phyloP scores from a whole-genome alignment of 2,888 invertebrate genomes.

The Electrophaes corylata region DNA sequence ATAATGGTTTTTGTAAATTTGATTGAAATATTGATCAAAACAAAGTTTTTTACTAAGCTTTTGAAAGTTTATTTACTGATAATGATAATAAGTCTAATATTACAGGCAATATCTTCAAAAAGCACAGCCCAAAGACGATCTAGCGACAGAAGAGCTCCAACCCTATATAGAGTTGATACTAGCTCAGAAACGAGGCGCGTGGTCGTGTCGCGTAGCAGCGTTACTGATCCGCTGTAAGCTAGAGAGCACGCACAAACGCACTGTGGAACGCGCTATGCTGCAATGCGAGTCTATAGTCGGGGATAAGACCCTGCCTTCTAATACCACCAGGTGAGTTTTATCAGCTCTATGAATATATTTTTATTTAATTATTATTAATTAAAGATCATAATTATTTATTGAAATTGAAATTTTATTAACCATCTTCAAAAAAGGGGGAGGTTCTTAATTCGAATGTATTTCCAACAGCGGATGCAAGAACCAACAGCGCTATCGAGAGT shows the following conservation, averaged over 20 bases:
- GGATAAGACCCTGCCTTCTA: conserved; percentile 60
- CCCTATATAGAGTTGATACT: conserved; percentile 89
- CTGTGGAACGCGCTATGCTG: conserved; percentile 94
- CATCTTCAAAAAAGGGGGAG: too few relatives aligned
- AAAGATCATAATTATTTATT: too few relatives aligned
- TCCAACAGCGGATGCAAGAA: too few relatives aligned
- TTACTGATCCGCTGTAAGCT: conserved; percentile 90
- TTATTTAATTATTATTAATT: too few relatives aligned
- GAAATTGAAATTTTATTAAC: too few relatives aligned
- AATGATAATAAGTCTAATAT: background rate
- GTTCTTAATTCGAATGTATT: too few relatives aligned
- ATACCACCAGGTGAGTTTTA: conserved; percentile 57
- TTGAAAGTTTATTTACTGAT: too few relatives aligned
- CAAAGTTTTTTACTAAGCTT: too few relatives aligned
- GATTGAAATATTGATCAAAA: too few relatives aligned
- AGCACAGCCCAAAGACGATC: conserved; percentile 91
- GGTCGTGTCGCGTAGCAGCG: conserved; percentile 90
- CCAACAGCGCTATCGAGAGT: too few relatives aligned
- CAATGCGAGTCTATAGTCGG: conserved; percentile 93
- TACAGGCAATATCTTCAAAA: conserved; percentile 88
- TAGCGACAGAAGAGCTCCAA: conserved; percentile 91
- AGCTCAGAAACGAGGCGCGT: conserved; percentile 87
- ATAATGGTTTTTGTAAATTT: too few relatives aligned
- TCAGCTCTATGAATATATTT: conserved; percentile 8
- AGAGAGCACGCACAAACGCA: conserved; percentile 91